Evolutionary conservation across 2,797 vertebrate genomes (phyloP).

Genomic region (Ambastaia sidthimunki): DNA sequence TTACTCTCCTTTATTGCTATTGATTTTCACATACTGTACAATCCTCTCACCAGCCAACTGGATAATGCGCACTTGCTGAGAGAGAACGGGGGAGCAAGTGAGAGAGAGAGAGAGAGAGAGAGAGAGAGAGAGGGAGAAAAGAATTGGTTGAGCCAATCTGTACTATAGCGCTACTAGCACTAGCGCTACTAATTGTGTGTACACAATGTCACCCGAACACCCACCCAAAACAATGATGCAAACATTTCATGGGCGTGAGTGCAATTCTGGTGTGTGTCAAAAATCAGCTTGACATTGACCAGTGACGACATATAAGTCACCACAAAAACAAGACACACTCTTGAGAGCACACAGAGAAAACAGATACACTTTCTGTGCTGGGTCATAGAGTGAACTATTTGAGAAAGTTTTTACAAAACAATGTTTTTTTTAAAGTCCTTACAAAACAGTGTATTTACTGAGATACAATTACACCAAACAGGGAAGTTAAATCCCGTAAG

Average conservation of each 20-base stretch:
- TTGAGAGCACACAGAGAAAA: not conserved
- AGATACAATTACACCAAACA: slow-evolving; percentile 58
- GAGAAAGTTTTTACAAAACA: not conserved
- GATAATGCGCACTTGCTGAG: slow-evolving; percentile 69
- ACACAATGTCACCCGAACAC: not conserved
- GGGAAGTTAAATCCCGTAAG: slow-evolving; percentile 72
- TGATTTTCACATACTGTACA: slow-evolving; percentile 72
- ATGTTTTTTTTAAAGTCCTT: not conserved
- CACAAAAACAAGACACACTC: slow-evolving; percentile 23
- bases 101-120: slow-evolving; percentile 21
- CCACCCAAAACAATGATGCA: slow-evolving; percentile 48
- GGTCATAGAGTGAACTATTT: slow-evolving; percentile 10
- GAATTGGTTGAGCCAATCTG: slow-evolving; percentile 48
- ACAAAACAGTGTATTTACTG: slow-evolving; percentile 17
- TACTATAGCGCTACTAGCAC: slow-evolving; percentile 29
- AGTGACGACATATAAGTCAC: slow-evolving; percentile 21
- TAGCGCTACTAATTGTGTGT: slow-evolving; percentile 45
- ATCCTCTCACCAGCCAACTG: slow-evolving; percentile 67
- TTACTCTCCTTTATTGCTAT: slow-evolving; percentile 73
- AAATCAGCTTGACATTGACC: slow-evolving; percentile 30
- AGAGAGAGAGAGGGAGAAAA: slow-evolving; percentile 44
- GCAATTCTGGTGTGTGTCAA: slow-evolving; percentile 20
- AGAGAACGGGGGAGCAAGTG: slow-evolving; percentile 65
- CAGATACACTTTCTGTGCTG: not conserved
- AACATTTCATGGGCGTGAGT: slow-evolving; percentile 32